Conservation (phyloP, 2,888 invertebrate species). For the Scaptomyza reducta region DNA sequence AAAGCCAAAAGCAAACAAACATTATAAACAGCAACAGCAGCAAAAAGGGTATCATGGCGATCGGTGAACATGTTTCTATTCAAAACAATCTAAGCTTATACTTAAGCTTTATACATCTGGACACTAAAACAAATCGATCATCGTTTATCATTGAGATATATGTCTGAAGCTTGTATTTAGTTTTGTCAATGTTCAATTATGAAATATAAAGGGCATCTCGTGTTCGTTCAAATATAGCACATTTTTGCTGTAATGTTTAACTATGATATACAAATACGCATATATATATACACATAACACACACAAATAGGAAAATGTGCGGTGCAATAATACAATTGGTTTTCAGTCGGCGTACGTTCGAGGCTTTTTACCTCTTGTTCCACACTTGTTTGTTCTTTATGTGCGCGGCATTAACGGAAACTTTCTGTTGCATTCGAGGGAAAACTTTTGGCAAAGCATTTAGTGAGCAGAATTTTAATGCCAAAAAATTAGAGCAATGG, state of each 20-base stretch:
- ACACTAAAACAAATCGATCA: too few species aligned
- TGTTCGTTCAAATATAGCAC: neutral
- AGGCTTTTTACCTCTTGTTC: neutral
- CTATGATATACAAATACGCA: conserved; percentile 14
- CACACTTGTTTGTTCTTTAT: conserved; percentile 1
- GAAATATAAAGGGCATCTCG: neutral
- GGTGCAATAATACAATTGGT: conserved; percentile 62
- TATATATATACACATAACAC: conserved; percentile 12
- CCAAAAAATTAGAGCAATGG: too few species aligned
- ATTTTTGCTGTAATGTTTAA: conserved; percentile 9
- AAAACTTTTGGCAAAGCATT: conserved; percentile 6
- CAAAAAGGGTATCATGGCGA: conserved; percentile 16
- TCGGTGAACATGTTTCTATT: neutral
- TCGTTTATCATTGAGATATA: too few species aligned
- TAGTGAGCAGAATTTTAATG: too few species aligned
- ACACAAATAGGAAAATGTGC: conserved; percentile 27
- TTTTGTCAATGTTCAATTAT: too few species aligned
- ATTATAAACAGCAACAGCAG: conserved; percentile 24
- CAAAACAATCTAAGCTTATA: too few species aligned
- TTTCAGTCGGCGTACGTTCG: conserved; percentile 44
- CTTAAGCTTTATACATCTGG: too few species aligned
- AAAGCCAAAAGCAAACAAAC: conserved; percentile 46
- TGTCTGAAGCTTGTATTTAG: too few species aligned
- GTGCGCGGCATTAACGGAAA: conserved; percentile 32
- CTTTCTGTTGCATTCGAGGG: conserved; percentile 32